Base-by-base conservation (phyloP, 2,888 invertebrate species). In the Blera fallax region DNA sequence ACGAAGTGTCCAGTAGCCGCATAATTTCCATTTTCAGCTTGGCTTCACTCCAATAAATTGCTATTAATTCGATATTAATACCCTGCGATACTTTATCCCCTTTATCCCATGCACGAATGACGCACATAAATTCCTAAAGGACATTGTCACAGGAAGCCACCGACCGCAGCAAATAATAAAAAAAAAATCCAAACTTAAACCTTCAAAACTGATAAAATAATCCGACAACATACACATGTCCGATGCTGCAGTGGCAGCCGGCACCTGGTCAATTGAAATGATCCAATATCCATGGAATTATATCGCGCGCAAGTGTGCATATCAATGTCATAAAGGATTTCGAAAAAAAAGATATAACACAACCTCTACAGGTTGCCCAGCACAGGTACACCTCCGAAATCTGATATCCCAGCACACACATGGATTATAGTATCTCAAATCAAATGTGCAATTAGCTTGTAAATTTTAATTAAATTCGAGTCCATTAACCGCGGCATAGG, bases 191-290 rank as follows among this genome's bases (percentile, higher is more conserved):
- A 54, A 29, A 64, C 37, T 65, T 60, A 72, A 74, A 52, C 64
- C 84, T 58, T 84, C 58, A 73, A 80, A 80, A 70, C 50, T 80
- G 84, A 80, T 73, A 84, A 84, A 80, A 84, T 80, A 76, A 84
- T 80, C 84, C 52, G 84, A 84, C 82, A 83, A 64, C 52, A 29
- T 72, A 58, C 84, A 70, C 74, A 74, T 83, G 73, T 73, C 69
- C 10, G 45, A 29, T 62, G 60, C 50, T 29, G 52, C 27, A 24
- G 24, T 10, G n/a, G 14, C 65, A 32, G 24, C 62, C 48, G 45
- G 32, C 74, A 65, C 37, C 80, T 52, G 48, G 67, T 60, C 52
- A 82, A 56, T 58, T 77, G 62, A 70, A 64, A 64, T 64, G 76
- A 81, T 76, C 67, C 74, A 77, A 82, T 82, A 82, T 77, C 70